Evolutionary conservation across 2,113 vertebrate genomes (phyloP), one percentile per base, ranked within the genome.

Genomic region (Chrysochloris asiatica): DNA sequence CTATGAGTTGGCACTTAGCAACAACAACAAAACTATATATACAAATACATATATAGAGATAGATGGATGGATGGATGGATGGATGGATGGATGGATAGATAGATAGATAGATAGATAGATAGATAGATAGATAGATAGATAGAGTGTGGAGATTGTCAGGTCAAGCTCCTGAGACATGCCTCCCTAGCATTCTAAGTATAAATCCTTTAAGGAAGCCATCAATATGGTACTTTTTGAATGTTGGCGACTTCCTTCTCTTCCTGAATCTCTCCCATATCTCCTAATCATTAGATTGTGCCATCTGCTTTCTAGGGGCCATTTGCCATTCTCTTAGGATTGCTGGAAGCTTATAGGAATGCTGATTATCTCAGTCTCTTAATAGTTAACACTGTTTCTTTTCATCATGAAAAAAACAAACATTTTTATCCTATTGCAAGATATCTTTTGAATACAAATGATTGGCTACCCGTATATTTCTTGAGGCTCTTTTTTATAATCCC

Each of bases 371-470:
- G 16, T 30, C 61, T 86, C n/a, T 79, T 24, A 33, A 30, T 6
- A 50, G 41, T 73, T 50, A 38, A 67, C 47, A 10, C 26, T 50
- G n/a, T 26, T 47, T 82, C 19, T 67, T 33, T 38, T 67, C 82
- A 50, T 78, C 52, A 56, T 22, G 21, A 54, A 22, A 65, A 61
- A 80, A 36, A 59, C 3, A 19, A 21, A 30, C 26, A 72, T n/a
- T 85, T 89, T 87, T 36, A 93, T 88, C n/a, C 28, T 89, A 78
- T 78, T 93, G 77, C 65, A 71, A 85, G 26, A 75, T 76, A 47
- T 2, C 41, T 75, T 87, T 88, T 47, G 82, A 88, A 65, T 79
- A 86, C 87, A 93, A 88, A 79, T 14, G 10, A 45, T 54, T 41
- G 14, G 77, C 28, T 88, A 19, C 63, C n/a, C 80, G 7, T 38